Percentiles rank a stretch among this genome's conserved stretches.
These are phyloP conservation scores for Coreius guichenoti DNA, from an alignment of 2,797 vertebrate genomes.

Conservation along the genomic window DNA sequence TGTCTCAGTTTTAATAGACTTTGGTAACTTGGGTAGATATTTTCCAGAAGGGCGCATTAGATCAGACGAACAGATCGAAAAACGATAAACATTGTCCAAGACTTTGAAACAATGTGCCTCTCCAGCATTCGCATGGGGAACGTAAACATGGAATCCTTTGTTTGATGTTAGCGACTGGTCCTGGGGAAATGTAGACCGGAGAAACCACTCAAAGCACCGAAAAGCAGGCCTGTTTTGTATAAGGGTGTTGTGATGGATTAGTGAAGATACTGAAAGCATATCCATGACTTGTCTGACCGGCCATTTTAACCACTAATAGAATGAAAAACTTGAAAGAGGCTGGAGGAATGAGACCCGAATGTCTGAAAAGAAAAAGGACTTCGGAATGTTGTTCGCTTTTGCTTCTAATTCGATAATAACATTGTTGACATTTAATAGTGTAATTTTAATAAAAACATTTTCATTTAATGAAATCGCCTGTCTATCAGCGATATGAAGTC, in stretches of 20 bases:
- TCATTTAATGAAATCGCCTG: background rate
- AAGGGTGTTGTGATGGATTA: slow-evolving; percentile 50
- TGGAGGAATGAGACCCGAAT: slow-evolving; percentile 18
- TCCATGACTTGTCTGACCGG: slow-evolving; percentile 41
- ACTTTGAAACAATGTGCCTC: slow-evolving; percentile 72
- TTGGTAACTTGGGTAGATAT: slow-evolving; percentile 55
- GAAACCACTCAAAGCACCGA: slow-evolving; percentile 62
- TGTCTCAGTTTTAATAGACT: slow-evolving; percentile 58
- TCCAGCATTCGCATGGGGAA: slow-evolving; percentile 70
- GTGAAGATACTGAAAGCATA: slow-evolving; percentile 42
- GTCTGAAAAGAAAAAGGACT: background rate
- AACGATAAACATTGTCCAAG: slow-evolving; percentile 72
- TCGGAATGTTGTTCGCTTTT: background rate
- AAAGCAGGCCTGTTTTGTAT: slow-evolving; percentile 48
- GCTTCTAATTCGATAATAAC: background rate
- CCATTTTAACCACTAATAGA: slow-evolving; percentile 46
- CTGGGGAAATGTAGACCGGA: slow-evolving; percentile 63
- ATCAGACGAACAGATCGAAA: slow-evolving; percentile 72
- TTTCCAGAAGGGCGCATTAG: slow-evolving; percentile 55
- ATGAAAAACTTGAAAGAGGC: slow-evolving; percentile 33
- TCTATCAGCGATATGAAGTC: background rate
- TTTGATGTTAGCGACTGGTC: slow-evolving; percentile 71
- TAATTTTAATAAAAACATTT: slow-evolving; percentile 2
- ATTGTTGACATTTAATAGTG: background rate
- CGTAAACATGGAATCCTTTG: slow-evolving; percentile 73